Base-by-base conservation (phyloP, 2,113 vertebrate species). In the Corythornis cristatus region DNA sequence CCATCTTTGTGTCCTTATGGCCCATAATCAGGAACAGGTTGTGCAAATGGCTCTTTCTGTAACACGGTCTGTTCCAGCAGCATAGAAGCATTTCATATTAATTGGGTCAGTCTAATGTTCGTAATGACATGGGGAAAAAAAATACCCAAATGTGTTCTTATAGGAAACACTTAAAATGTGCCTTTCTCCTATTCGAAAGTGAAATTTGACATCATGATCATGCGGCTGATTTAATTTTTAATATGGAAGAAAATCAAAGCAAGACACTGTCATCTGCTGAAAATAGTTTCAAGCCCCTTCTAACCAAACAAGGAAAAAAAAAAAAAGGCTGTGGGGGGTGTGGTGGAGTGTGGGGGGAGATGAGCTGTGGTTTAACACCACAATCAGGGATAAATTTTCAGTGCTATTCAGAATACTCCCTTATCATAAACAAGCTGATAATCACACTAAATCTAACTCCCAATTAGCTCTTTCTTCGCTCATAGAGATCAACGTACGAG, bases 31-130 rank as follows among this genome's bases (percentile, higher is more conserved):
- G 95, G 97, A 98, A 98, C 98, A 98, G 98, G 97, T 98, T 98
- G 98, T 97, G 96, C 95, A 98, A 97, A 96, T 95, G 98, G 97
- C 96, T 98, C 95, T 98, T 97, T 98, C 96, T 98, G 96, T 97
- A 98, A 97, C 96, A 97, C 98, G 97, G 97, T 97, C 98, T 98
- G 96, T 98, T 98, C 97, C 94, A 98, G 94, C 96, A 97, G 97
- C 98, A 97, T 97, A 98, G 98, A 98, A 98, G 97, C 96, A 97
- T 97, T 97, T 97, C 97, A 91, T 98, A 98, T 98, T 98, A 98
- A 98, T 98, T 98, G 98, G 98, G 98, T 98, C 98, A 98, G 97
- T 97, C 96, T 98, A 98, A 98, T 98, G 98, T 98, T 99, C 98
- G 93, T 97, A 98, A 97, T 98, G 98, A 99, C 98, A 98, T 97